These are phyloP conservation scores for Epistrophe grossulariae DNA, from an alignment of 2,888 invertebrate species.

Conservation along the genomic window DNA sequence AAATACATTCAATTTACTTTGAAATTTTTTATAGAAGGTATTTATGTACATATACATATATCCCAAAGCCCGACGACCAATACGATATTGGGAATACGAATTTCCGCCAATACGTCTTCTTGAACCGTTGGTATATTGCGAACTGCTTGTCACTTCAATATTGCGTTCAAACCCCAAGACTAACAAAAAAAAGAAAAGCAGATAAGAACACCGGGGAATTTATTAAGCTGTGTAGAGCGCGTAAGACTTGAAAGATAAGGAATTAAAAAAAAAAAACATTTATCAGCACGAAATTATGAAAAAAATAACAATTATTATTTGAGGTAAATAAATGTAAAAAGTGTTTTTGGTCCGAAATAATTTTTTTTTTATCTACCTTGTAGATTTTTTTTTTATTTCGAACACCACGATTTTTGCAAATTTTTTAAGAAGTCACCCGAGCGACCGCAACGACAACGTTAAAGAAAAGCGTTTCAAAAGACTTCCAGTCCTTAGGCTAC, in stretches of 20 bases:
- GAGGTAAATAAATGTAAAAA: not conserved
- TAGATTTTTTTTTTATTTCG: not conserved
- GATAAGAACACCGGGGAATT: slow-evolving; percentile 23
- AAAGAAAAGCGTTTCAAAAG: slow-evolving; percentile 18
- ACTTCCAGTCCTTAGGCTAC: slow-evolving; percentile 39
- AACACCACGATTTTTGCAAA: not conserved
- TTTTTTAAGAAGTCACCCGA: not conserved
- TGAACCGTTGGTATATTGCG: slow-evolving; percentile 18
- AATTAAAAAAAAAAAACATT: not conserved
- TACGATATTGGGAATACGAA: not conserved
- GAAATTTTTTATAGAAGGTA: not conserved
- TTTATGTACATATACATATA: too few species aligned
- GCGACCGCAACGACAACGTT: not conserved
- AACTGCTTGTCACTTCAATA: slow-evolving; percentile 16
- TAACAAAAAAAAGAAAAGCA: not conserved
- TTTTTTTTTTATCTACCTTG: slow-evolving; percentile 14
- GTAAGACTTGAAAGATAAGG: slow-evolving; percentile 27
- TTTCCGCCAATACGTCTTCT: slow-evolving; percentile 24
- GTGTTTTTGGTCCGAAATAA: not conserved
- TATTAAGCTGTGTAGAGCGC: not conserved
- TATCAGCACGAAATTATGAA: slow-evolving; percentile 8
- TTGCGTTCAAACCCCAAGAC: not conserved
- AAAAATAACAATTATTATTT: not conserved
- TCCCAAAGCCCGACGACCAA: not conserved
- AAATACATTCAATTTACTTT: not conserved